Evolutionary conservation across 2,797 vertebrate genomes (phyloP).

Genomic region (Natrix natrix): DNA sequence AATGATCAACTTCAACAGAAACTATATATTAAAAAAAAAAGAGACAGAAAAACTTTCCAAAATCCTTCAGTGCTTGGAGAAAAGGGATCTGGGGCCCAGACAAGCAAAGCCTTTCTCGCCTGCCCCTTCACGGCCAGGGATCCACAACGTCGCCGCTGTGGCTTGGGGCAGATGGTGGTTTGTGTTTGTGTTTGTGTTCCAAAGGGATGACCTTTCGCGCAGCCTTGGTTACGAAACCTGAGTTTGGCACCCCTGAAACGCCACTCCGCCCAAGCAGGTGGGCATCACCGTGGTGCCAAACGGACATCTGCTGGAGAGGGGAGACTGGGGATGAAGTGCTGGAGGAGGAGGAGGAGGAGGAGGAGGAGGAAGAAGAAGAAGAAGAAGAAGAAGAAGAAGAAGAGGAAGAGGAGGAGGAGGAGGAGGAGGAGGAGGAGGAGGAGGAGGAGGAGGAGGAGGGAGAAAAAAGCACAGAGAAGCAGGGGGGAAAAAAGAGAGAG

Average conservation of each 20-base stretch:
- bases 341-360: conserved; percentile 16
- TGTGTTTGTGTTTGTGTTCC: background rate
- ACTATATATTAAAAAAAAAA: background rate
- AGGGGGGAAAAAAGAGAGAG: conserved; percentile 48
- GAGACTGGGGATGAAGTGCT: background rate
- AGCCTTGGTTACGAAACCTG: background rate
- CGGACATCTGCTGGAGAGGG: background rate
- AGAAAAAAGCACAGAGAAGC: background rate
- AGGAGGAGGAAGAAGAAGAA: no score
- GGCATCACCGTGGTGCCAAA: background rate
- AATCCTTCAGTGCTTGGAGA: background rate
- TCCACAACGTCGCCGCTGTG: background rate
- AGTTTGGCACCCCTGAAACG: background rate
- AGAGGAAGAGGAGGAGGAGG: conserved; percentile 2
- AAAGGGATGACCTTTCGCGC: background rate
- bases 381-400: no score
- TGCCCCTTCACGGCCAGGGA: background rate
- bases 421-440: background rate
- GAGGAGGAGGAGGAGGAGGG: no score
- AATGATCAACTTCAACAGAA: background rate
- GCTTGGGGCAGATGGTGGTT: background rate
- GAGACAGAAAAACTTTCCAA: background rate
- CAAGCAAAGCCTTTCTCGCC: background rate
- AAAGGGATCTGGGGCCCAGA: background rate
- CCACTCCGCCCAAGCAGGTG: background rate